A percentile compares a stretch with the other conserved stretches of the same genome.
These are phyloP conservation scores for Microctonus hyperodae DNA, from an alignment of 2,888 invertebrate species.

Conservation along the genomic window DNA sequence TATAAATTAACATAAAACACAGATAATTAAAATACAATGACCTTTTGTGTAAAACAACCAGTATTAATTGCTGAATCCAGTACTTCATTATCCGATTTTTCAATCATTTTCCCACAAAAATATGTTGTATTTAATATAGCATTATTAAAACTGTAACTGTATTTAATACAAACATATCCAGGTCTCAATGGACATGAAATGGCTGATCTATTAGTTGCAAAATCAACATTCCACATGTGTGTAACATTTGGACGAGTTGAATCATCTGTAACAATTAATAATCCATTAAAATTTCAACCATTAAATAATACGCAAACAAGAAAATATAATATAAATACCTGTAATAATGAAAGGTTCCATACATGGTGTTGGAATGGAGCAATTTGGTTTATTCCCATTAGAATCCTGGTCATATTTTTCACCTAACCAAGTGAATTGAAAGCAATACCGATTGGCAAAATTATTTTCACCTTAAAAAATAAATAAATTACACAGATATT, in stretches of 20 bases:
- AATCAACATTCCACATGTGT: slow-evolving; percentile 42
- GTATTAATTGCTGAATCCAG: slow-evolving; percentile 43
- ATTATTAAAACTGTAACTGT: slow-evolving; percentile 45
- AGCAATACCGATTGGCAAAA: slow-evolving; percentile 41
- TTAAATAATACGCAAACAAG: no score
- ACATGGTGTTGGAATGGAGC: slow-evolving; percentile 39
- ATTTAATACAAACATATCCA: slow-evolving; percentile 48
- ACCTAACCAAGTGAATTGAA: slow-evolving; percentile 52
- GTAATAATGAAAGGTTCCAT: slow-evolving; percentile 36
- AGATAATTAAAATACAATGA: slow-evolving; percentile 37
- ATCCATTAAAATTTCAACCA: no score
- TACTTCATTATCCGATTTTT: slow-evolving; percentile 46
- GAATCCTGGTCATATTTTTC: slow-evolving; percentile 30
- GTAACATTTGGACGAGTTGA: slow-evolving; percentile 38
- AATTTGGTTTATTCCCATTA: slow-evolving; percentile 9
- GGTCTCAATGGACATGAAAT: slow-evolving; percentile 42
- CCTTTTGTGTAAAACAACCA: slow-evolving; percentile 51
- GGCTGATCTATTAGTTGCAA: slow-evolving; percentile 29
- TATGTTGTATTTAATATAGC: slow-evolving; percentile 50
- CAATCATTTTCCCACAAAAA: slow-evolving; percentile 56
- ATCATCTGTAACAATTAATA: slow-evolving; percentile 31
- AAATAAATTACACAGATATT: neutral
- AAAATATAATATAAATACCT: no score
- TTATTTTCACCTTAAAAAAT: neutral
- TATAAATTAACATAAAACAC: slow-evolving; percentile 14